Evolutionary conservation across 2,797 vertebrate species (phyloP), one percentile per base, ranked within the genome.

Genomic region (Dendrocincla fuliginosa): DNA sequence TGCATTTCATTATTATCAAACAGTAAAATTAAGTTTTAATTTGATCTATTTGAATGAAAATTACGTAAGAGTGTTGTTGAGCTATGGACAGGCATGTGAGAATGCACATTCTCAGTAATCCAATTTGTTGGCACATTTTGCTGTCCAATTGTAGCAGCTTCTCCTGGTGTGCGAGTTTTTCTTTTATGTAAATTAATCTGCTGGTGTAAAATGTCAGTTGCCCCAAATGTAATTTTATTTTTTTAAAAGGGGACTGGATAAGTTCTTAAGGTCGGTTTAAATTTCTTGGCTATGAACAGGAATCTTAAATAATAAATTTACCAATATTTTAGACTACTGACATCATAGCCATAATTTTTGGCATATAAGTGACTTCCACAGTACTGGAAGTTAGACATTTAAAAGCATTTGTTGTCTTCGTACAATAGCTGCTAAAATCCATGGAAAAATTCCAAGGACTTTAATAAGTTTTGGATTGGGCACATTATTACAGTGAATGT

Each of bases 331-430:
- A 46, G 25, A 88, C 56, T 47, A 90, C 5, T 60, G 42, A 77
- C 39, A 79, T 39, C 41, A 30, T 5, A 67, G 10, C 35, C 0
- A 55, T 13, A 56, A 82, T 71, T 89, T 90, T 50, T 74, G 78
- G 56, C 44, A 82, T 17, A 11, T 8, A 63, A 93, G 41, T 2
- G 1, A 79, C 56, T 74, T 87, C 37, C 35, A 79, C 47, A 65
- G 30, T 13, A 63, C 44, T 76, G 42, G 15, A 75, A 71, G 11
- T 46, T 10, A 44, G 44, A 55, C 33, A 56, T 46, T 64, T 46
- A 67, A 94, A 95, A 89, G 46, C 20, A 84, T 71, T 80, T 88
- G 33, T 74, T 94, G 59, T 86, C 84, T 94, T 89, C 49, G 16
- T 64, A 76, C 41, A 91, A 47, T 46, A 84, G 69, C 70, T 83